Conservation (phyloP, 2,797 vertebrate species). For the Periparus ater region DNA sequence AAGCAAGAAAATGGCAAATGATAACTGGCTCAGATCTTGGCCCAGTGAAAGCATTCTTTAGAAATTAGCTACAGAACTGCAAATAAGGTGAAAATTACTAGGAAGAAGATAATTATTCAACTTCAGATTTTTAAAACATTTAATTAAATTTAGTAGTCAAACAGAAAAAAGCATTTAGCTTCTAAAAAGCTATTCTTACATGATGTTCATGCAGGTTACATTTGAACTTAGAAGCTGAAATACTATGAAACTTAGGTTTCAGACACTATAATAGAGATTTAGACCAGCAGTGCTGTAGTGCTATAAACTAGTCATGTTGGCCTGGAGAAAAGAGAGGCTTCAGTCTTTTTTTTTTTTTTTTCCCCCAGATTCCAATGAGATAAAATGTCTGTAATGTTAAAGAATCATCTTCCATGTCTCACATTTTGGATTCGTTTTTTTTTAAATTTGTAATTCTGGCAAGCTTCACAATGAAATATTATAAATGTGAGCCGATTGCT, state of each 20-base stretch:
- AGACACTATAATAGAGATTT: neutral
- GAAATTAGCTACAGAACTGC: neutral
- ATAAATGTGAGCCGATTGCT: neutral
- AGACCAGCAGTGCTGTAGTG: neutral
- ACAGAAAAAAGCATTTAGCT: neutral
- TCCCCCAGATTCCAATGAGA: neutral
- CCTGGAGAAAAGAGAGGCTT: neutral
- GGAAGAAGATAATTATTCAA: neutral
- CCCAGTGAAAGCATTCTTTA: neutral
- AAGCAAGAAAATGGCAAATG: neutral
- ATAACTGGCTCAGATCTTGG: neutral
- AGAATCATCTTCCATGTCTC: neutral
- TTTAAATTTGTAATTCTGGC: neutral
- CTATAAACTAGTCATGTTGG: neutral
- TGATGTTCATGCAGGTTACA: neutral
- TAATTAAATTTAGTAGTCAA: neutral
- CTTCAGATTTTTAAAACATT: neutral
- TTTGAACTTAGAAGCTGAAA: neutral
- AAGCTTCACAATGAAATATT: neutral
- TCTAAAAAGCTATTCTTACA: neutral
- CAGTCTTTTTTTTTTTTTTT: neutral
- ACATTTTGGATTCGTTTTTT: fast-evolving
- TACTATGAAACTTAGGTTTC: neutral
- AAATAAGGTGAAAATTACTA: neutral
- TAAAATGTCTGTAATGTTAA: neutral